These are phyloP conservation scores for Sebastes aleutianus DNA, from an alignment of 2,797 vertebrate genomes.

Conservation along the genomic window DNA sequence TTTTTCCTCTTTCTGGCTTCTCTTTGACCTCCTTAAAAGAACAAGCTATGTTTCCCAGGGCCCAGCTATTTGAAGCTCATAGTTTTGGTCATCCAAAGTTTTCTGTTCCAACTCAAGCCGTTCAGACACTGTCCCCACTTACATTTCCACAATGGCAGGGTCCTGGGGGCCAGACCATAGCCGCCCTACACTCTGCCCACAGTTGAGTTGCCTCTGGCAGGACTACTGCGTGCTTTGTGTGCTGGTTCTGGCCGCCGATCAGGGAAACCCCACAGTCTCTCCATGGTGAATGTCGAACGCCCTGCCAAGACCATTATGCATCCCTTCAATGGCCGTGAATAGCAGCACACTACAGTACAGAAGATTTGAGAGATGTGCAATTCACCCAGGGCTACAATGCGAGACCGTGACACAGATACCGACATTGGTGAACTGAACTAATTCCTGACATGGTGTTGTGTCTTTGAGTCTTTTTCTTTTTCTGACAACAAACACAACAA, in stretches of 20 bases:
- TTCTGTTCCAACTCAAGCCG: conserved; percentile 78
- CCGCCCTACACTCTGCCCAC: conserved; percentile 77
- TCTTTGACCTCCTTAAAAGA: conserved; percentile 80
- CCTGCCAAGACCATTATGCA: conserved; percentile 77
- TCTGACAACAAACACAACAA: conserved; percentile 56
- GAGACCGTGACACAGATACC: conserved; percentile 73
- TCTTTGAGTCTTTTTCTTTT: conserved; percentile 50
- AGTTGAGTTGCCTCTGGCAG: conserved; percentile 81
- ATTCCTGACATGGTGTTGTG: conserved; percentile 69
- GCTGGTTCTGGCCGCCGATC: conserved; percentile 78
- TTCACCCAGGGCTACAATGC: conserved; percentile 60
- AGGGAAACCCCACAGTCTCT: conserved; percentile 84
- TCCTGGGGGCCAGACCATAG: conserved; percentile 82
- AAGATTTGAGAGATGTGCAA: conserved; percentile 68
- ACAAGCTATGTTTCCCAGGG: conserved; percentile 84
- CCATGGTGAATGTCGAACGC: conserved; percentile 75
- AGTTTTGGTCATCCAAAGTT: conserved; percentile 82
- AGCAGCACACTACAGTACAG: conserved; percentile 72
- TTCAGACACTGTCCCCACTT: conserved; percentile 81
- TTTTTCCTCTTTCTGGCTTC: conserved; percentile 70
- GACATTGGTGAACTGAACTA: conserved; percentile 56
- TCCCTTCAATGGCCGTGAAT: conserved; percentile 76
- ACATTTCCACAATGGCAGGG: conserved; percentile 82
- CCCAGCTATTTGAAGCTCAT: conserved; percentile 84
- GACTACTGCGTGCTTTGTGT: conserved; percentile 79